These are phyloP conservation scores for Typhlichthys eigenmanni DNA, from an alignment of 2,797 vertebrate species.

Conservation along the genomic window DNA sequence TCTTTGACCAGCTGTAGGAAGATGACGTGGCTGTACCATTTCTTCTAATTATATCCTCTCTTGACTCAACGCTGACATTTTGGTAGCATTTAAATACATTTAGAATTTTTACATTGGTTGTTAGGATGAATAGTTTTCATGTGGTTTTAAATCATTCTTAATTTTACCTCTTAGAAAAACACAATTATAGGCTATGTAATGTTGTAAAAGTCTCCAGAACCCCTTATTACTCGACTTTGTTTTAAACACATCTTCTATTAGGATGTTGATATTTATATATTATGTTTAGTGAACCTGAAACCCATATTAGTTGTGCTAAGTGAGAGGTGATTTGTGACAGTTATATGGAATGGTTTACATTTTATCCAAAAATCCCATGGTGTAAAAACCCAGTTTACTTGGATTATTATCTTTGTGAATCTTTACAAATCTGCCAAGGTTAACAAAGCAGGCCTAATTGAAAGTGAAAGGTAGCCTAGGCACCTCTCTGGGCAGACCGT, in stretches of 20 bases:
- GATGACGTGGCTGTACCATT: slow-evolving; percentile 33
- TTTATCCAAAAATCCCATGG: too few relatives aligned
- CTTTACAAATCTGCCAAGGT: too few relatives aligned
- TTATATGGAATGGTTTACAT: too few relatives aligned
- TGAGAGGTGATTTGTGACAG: too few relatives aligned
- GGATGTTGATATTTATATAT: too few relatives aligned
- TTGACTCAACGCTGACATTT: slow-evolving; percentile 29
- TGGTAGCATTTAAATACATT: slow-evolving; percentile 22
- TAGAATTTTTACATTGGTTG: slow-evolving; percentile 37
- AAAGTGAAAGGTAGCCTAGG: too few relatives aligned
- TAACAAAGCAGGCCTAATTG: too few relatives aligned
- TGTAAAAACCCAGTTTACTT: too few relatives aligned
- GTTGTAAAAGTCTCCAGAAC: slow-evolving; percentile 71
- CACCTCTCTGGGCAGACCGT: too few relatives aligned
- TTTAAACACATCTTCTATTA: background rate
- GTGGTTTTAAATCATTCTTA: slow-evolving; percentile 71
- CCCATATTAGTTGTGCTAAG: too few relatives aligned
- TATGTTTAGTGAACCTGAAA: too few relatives aligned
- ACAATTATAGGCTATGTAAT: slow-evolving; percentile 77
- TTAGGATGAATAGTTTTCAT: slow-evolving; percentile 58
- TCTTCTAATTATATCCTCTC: slow-evolving; percentile 31
- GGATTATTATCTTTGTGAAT: too few relatives aligned
- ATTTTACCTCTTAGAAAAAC: slow-evolving; percentile 64
- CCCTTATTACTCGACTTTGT: slow-evolving; percentile 45
- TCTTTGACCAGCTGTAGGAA: slow-evolving; percentile 18